phyloP scores from a whole-genome alignment of 2,888 invertebrate genomes.

The Tipula confusa region DNA sequence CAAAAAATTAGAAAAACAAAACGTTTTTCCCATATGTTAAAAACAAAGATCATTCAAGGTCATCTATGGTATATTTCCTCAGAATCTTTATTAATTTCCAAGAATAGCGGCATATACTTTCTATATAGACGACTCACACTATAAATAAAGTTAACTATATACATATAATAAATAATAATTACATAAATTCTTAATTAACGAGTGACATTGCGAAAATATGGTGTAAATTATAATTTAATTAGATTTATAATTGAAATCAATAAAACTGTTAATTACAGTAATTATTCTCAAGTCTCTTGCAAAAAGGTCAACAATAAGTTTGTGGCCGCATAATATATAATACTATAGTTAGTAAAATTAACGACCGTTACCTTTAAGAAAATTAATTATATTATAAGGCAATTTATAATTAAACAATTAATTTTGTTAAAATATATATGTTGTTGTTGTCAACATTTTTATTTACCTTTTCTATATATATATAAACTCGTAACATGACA shows the following conservation, averaged over 20 bases:
- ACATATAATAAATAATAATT: neutral
- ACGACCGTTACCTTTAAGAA: neutral
- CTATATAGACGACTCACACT: too few species aligned
- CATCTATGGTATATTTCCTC: too few species aligned
- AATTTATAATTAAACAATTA: neutral
- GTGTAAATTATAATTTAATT: constrained; percentile 12
- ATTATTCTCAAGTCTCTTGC: neutral
- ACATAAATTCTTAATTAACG: neutral
- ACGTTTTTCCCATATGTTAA: too few species aligned
- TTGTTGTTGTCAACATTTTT: neutral
- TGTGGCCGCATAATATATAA: neutral
- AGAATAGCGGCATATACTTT: too few species aligned
- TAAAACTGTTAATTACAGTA: neutral
- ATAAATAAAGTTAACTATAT: neutral
- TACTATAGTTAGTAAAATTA: too few species aligned
- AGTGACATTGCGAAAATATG: neutral
- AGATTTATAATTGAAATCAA: neutral
- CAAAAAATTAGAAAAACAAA: too few species aligned
- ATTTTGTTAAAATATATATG: neutral
- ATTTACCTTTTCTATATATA: neutral
- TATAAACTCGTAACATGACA: constrained; percentile 13
- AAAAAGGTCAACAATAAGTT: neutral
- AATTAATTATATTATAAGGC: neutral
- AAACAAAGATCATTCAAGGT: too few species aligned
- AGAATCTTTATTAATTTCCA: too few species aligned